Percentiles rank a stretch among this genome's conserved stretches.
Evolutionary conservation across 2,797 vertebrate species (phyloP).

Genomic region (Hippopotamyrus pictus): DNA sequence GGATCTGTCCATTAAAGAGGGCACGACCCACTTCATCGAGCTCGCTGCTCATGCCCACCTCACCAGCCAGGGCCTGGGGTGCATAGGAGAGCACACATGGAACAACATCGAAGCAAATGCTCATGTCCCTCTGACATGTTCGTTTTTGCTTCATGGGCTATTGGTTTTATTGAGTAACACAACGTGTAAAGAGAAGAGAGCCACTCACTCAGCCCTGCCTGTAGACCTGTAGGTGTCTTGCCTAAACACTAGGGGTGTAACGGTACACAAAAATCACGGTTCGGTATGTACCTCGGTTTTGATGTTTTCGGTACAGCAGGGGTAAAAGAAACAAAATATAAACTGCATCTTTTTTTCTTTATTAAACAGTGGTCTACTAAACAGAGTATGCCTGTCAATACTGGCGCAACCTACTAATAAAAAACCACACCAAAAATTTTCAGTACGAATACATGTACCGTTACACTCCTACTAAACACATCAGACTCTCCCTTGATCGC

Average conservation of each 20-base stretch:
- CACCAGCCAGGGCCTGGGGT: slow-evolving; percentile 81
- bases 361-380: background rate
- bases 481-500: background rate
- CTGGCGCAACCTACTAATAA: background rate
- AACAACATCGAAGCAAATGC: background rate
- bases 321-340: background rate
- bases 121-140: background rate
- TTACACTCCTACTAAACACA: background rate
- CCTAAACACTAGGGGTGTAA: background rate
- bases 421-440: background rate
- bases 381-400: background rate
- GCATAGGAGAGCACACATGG: background rate
- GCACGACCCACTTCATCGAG: slow-evolving; percentile 82
- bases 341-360: background rate
- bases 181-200: background rate
- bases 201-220: background rate
- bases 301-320: too few species aligned
- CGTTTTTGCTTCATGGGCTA: background rate
- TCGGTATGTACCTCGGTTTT: background rate
- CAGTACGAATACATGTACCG: background rate
- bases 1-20: slow-evolving; percentile 84
- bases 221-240: background rate
- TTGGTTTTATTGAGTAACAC: background rate
- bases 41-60: slow-evolving; percentile 94
- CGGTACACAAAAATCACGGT: background rate